phyloP scores from a whole-genome alignment of 2,113 vertebrate species.

The Struthio camelus region DNA sequence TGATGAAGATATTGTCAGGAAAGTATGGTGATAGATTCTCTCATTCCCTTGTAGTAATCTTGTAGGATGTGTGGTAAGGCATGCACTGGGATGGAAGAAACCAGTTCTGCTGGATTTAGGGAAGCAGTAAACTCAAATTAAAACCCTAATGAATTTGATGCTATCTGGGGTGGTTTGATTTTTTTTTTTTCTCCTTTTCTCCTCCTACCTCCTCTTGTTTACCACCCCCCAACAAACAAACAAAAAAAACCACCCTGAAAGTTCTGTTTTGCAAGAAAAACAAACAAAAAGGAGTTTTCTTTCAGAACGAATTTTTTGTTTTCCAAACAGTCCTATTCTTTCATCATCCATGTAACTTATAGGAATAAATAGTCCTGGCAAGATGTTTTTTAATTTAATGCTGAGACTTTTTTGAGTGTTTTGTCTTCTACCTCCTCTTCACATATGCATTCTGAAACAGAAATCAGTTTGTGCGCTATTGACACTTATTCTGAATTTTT shows the following conservation, averaged over 20 bases:
- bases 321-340: not conserved
- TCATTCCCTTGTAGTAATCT: not conserved
- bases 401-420: not conserved
- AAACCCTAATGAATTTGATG: not conserved
- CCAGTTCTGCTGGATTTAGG: not conserved
- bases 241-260: not conserved
- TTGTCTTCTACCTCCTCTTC: not conserved
- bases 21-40: not conserved
- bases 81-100: not conserved
- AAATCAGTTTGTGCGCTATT: not conserved
- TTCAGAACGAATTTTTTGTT: not conserved
- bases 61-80: not conserved
- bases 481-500: not conserved
- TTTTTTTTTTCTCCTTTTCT: not conserved
- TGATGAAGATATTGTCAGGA: not conserved
- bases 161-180: accelerated
- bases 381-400: not conserved
- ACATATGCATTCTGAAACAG: not conserved
- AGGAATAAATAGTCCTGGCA: not conserved
- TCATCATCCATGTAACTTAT: not conserved
- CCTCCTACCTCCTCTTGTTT: not conserved
- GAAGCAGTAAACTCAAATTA: no score
- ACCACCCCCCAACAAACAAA: accelerated
- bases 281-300: not conserved
- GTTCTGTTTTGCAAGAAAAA: not conserved